Evolutionary conservation across 2,113 vertebrate species (phyloP).

Genomic region (Burhinus oedicnemus): DNA sequence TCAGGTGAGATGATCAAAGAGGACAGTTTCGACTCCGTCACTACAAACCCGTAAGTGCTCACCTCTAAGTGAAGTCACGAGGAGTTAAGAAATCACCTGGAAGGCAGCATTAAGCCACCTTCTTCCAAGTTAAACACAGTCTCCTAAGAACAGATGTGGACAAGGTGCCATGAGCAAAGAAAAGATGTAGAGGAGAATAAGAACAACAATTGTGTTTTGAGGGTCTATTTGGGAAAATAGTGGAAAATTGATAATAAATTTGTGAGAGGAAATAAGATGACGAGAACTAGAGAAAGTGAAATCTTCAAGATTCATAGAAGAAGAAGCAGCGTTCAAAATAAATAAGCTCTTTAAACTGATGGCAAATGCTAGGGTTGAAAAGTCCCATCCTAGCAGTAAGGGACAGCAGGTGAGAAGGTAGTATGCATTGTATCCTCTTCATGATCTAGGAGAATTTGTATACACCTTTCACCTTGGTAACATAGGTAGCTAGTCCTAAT

Average conservation of each 20-base stretch:
- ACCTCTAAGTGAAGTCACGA: not conserved
- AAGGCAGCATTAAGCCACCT: not conserved
- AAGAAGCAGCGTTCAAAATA: constrained; percentile 48
- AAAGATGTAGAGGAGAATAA: not conserved
- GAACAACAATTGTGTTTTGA: constrained; percentile 32
- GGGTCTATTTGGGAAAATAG: constrained; percentile 1
- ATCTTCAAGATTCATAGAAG: constrained; percentile 40
- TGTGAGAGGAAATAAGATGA: constrained; percentile 27
- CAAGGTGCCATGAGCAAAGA: constrained; percentile 32
- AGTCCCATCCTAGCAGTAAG: constrained; percentile 17
- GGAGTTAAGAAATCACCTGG: not conserved
- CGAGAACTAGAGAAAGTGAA: constrained; percentile 16
- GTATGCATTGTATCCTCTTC: not conserved
- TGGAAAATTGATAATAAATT: constrained; percentile 30
- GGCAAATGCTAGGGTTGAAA: constrained; percentile 38
- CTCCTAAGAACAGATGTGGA: not conserved
- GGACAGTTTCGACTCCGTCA: not conserved
- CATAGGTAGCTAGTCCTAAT: not conserved
- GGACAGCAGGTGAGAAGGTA: not conserved
- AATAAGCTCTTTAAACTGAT: constrained; percentile 33
- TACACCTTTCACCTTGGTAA: not conserved
- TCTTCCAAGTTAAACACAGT: not conserved
- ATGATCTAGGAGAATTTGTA: not conserved
- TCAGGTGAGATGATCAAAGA: not conserved
- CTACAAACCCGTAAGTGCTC: not conserved